Base-by-base conservation (phyloP, 2,113 vertebrate genomes). In the Gila orcuttii region DNA sequence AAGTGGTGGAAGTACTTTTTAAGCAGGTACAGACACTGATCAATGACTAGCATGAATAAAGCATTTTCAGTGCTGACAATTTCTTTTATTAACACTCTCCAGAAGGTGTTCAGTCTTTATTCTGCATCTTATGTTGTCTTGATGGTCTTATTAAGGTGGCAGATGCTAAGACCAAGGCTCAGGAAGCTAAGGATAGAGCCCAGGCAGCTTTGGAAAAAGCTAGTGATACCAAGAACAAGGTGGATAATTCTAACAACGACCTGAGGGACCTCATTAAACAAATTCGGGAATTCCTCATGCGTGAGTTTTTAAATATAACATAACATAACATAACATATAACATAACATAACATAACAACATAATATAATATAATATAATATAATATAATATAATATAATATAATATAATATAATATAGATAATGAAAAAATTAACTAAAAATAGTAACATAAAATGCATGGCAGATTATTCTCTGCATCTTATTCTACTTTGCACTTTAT, bases 221-320 rank as follows among this genome's bases (percentile, higher is more conserved):
- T 0, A 96, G 95, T 3, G 94, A 95, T 91, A 96, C 96, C 88
- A 97, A 96, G 87, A 95, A 94, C 79, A 96, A 94, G 13, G 95
- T 97, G 92, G 96, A 98, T 81, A 95, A 93, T 87, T 97, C 98
- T 91, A 99, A 98, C 92, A 96, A 96, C 50, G 96, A 99, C 83
- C 94, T 99, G 88, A 94, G 97, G 82, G 96, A 98, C 88, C 97
- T 99, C 77, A 98, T 99, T 94, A 97, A 95, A 90, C 96, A 96
- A 45, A 95, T 99, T 93, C 96, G 98, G 71, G 96, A 96, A 89
- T 99, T 99, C 92, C 96, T 99, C 89, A 98, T 94, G 86, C 96
- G 98, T 99, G 93, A 98, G 89, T 85, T 25, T 39, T 75, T 55
- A 8, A 21, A 42, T 71, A 21, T 47, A 45, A n/a, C n/a, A n/a